phyloP scores from a whole-genome alignment of 1,140 invertebrate species.

The Magallana angulata region DNA sequence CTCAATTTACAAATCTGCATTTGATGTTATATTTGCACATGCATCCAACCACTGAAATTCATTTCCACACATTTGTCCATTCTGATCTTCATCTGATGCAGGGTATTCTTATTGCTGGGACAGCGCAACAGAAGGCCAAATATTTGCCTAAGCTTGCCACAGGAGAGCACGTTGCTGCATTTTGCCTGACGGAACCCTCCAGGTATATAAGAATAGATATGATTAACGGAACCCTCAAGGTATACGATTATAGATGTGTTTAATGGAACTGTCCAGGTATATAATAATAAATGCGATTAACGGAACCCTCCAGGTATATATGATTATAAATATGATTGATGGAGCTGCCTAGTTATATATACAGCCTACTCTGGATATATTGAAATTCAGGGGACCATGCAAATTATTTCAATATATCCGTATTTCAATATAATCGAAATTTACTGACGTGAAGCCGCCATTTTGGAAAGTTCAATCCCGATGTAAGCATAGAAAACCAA shows the following conservation, averaged over 20 bases:
- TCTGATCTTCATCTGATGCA: conserved; percentile 49
- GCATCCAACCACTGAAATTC: too few relatives aligned
- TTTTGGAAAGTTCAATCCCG: too few relatives aligned
- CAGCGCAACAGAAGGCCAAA: conserved; percentile 92
- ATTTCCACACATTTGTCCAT: too few relatives aligned
- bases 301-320: background rate
- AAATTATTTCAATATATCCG: too few relatives aligned
- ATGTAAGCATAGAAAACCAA: too few relatives aligned
- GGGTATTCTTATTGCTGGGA: conserved; percentile 83
- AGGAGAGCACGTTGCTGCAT: conserved; percentile 77
- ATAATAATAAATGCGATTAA: background rate
- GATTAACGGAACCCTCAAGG: background rate
- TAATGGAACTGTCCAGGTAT: background rate
- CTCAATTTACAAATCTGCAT: too few relatives aligned
- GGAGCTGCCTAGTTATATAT: background rate
- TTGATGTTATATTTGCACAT: too few relatives aligned
- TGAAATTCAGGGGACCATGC: too few relatives aligned
- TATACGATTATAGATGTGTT: background rate
- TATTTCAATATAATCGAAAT: too few relatives aligned
- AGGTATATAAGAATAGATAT: conserved; percentile 58
- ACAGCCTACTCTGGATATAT: too few relatives aligned
- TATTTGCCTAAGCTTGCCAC: conserved; percentile 90
- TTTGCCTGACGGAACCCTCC: conserved; percentile 76
- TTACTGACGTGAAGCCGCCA: too few relatives aligned
- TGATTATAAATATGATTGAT: background rate